Evolutionary conservation across 2,888 invertebrate species (phyloP).

Genomic region (Cataglyphis cursor): DNA sequence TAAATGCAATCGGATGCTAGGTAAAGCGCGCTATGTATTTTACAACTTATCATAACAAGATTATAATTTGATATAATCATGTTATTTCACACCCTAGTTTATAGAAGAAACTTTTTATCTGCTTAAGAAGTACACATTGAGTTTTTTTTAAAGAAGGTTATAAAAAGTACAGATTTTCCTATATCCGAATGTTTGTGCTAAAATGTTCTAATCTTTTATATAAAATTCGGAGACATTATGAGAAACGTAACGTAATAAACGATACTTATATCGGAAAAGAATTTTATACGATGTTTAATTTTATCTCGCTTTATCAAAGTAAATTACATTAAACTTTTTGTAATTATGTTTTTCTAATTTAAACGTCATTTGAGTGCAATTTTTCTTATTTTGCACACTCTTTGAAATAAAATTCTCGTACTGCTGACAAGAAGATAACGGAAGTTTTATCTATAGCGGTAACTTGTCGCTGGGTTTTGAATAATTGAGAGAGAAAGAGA

Average conservation of each 20-base stretch:
- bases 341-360: background rate
- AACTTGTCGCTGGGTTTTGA: constrained; percentile 14
- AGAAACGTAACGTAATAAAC: background rate
- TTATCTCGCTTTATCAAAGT: background rate
- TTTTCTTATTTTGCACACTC: background rate
- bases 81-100: background rate
- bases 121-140: background rate
- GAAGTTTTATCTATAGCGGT: constrained; percentile 55
- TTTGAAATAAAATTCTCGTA: background rate
- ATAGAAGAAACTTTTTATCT: background rate
- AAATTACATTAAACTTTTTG: background rate
- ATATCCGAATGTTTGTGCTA: background rate
- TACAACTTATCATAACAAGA: background rate
- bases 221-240: background rate
- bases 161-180: background rate
- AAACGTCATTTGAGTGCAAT: background rate
- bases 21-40: background rate
- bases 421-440: constrained; percentile 34
- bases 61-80: background rate
- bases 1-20: constrained; percentile 2
- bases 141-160: background rate
- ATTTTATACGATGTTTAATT: background rate
- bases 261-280: background rate
- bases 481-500: constrained; percentile 17
- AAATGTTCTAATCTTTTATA: constrained; percentile 7